phyloP scores from a whole-genome alignment of 2,113 vertebrate species.

The Propithecus coquereli region DNA sequence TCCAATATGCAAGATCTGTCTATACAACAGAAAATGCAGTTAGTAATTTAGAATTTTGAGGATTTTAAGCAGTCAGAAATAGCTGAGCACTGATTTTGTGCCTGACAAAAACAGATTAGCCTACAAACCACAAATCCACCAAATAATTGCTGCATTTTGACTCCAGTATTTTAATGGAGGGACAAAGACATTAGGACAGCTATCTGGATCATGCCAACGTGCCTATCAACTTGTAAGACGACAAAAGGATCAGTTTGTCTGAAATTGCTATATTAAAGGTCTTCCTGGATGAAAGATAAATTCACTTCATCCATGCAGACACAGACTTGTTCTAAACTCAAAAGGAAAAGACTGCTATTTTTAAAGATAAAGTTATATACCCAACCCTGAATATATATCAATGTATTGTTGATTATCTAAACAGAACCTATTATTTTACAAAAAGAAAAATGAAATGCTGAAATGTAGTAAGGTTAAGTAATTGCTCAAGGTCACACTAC shows the following conservation, averaged over 20 bases:
- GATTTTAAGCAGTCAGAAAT: neutral
- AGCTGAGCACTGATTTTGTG: neutral
- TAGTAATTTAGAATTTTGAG: constrained; percentile 19
- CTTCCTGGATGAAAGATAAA: neutral
- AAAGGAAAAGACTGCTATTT: neutral
- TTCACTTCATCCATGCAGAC: neutral
- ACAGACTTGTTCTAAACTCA: neutral
- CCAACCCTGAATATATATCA: neutral
- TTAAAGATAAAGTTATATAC: neutral
- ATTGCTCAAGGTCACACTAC: neutral
- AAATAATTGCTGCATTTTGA: neutral
- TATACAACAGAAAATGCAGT: neutral
- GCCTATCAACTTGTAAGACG: neutral
- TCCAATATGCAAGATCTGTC: neutral
- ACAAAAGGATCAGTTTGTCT: neutral
- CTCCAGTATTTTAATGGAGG: neutral
- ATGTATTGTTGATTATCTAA: neutral
- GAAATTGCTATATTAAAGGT: neutral
- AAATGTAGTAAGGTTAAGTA: neutral
- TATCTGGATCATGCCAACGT: neutral
- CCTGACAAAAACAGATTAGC: neutral
- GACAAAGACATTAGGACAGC: neutral
- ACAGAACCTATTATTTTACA: neutral
- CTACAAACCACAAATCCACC: neutral
- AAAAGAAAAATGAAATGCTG: neutral